Base-by-base conservation (phyloP, 2,888 invertebrate genomes). In the Chesias legatella region DNA sequence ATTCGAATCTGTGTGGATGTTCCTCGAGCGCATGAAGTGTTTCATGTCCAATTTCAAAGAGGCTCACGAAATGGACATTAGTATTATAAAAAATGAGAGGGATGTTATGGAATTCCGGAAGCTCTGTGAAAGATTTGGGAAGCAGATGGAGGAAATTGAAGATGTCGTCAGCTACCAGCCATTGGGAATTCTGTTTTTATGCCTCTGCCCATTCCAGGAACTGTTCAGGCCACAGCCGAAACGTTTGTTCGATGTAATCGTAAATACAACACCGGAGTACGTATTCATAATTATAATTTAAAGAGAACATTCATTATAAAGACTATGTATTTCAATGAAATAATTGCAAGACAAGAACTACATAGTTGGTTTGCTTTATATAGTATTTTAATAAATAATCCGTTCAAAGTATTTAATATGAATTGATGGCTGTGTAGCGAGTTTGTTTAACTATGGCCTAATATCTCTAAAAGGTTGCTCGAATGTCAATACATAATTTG, bases 111-210 rank as follows among this genome's bases (percentile, higher is more conserved):
- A 84, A 34, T 92, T 97, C 57, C 90, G 93, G 7, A 79, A 82
- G 39, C 89, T 92, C 60, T 93, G 95, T 58, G 90, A 90, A 29
- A 90, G 91, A 33, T 94, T 94, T 53, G 90, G 91, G 35, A 81
- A 86, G 3, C 94, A 97, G 82, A 90, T 93, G 60, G 89, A 90
- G 1, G 85, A 89, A 31, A 90, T 96, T 9, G 90, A 92, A 43
- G 90, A 89, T 1, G 91, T 96, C 13, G 88, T 91, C 5, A 89
- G 91, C 44, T 88, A 88, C 36, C 92, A 94, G 57, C 90, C 92
- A 0, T 69, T 97, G 41, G 97, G 97, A 0, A 68, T 97, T 31
- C 71, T 96, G 21, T 90, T 92, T 52, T 68, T 97, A 17, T 91
- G 93, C 40, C 86, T 95, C 34, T 79, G 81, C 10, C 91, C 92